phyloP scores from a whole-genome alignment of 2,888 invertebrate genomes.

The Heliconius sara region DNA sequence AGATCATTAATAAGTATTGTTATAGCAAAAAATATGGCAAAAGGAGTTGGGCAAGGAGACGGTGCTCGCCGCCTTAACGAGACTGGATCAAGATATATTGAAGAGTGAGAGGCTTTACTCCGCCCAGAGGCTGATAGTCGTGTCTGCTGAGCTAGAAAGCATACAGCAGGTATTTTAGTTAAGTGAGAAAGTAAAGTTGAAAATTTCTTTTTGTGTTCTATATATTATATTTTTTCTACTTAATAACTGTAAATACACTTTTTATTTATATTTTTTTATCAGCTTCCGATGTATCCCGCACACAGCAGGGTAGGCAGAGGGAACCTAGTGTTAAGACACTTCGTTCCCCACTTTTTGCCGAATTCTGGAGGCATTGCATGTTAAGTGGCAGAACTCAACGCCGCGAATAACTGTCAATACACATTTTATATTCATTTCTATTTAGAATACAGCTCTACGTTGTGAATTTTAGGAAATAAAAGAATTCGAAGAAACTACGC shows the following conservation, averaged over 20 bases:
- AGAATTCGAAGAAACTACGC: slow-evolving; percentile 65
- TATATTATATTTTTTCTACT: too few relatives aligned
- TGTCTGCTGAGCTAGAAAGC: slow-evolving; percentile 69
- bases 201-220: too few relatives aligned
- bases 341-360: too few relatives aligned
- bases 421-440: not conserved
- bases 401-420: not conserved
- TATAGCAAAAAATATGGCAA: slow-evolving; percentile 41
- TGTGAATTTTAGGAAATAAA: slow-evolving; percentile 66
- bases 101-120: slow-evolving; percentile 67
- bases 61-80: slow-evolving; percentile 65
- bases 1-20: not conserved
- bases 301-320: too few relatives aligned
- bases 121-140: slow-evolving; percentile 68
- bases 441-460: not conserved
- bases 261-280: not conserved
- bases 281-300: too few relatives aligned
- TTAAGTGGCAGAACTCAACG: too few relatives aligned
- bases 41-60: slow-evolving; percentile 63
- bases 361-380: too few relatives aligned
- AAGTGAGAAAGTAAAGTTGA: too few relatives aligned
- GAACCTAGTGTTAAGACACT: too few relatives aligned
- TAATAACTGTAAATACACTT: not conserved
- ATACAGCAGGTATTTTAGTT: slow-evolving; percentile 64
- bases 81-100: slow-evolving; percentile 70